These are phyloP conservation scores for Myzus persicae DNA, from an alignment of 1,140 invertebrate species.

Conservation along the genomic window DNA sequence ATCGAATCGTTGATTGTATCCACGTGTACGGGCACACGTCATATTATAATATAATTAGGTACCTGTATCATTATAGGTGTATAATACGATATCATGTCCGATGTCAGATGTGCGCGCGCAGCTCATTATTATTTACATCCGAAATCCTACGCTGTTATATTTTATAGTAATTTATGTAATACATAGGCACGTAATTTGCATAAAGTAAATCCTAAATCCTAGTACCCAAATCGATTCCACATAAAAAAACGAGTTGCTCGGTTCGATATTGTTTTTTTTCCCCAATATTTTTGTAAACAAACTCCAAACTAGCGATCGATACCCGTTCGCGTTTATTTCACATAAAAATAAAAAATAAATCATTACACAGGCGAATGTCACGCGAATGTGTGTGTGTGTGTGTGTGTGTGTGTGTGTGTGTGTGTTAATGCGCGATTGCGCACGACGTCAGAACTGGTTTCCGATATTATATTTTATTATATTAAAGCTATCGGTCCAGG, in stretches of 20 bases:
- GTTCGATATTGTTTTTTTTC: not conserved
- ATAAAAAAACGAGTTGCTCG: not conserved
- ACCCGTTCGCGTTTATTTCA: not conserved
- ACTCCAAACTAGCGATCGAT: not conserved
- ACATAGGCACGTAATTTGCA: not conserved
- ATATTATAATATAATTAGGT: not conserved
- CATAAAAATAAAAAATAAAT: not conserved
- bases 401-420: not conserved
- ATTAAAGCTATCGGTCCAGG: not conserved
- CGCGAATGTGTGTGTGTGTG: not conserved
- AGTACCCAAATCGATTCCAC: not conserved
- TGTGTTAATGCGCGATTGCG: not conserved
- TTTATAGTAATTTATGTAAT: no score
- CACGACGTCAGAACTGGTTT: conserved; percentile 17
- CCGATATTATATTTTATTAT: not conserved
- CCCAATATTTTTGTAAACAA: not conserved
- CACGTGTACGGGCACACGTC: not conserved
- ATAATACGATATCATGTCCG: not conserved
- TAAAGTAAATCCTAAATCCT: no score
- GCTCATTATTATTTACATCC: not conserved
- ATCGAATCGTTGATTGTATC: not conserved
- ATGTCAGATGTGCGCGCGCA: not conserved
- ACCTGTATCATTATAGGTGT: not conserved
- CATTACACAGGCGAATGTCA: not conserved
- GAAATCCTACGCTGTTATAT: not conserved